Base-by-base conservation (phyloP, 2,888 invertebrate species). In the Seira sanloemensis region DNA sequence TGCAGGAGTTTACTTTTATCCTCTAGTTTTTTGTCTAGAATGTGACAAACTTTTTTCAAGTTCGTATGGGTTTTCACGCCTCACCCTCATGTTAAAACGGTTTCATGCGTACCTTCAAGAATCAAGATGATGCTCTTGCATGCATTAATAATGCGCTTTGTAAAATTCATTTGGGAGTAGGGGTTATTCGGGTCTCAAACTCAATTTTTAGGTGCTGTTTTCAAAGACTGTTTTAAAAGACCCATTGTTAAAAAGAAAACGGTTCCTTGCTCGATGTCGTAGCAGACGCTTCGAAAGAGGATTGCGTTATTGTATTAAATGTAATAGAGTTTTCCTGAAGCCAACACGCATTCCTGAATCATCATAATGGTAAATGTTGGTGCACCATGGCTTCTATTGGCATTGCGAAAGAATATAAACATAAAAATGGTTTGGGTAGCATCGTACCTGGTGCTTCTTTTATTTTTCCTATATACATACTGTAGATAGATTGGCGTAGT, bases 161-260 rank as follows among this genome's bases (percentile, higher is more conserved):
- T 76, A 25, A 69, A 77, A 77, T 46, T 76, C 76, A 76, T 67
- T 76, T 76, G 50, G 58, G 21, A 68, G 50, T 12, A 68, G 16
- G 58, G 69, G 19, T 77, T 54, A 66, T 68, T 69, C 23, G 62
- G 37, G 26, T 54, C 27, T 69, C 21, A 21, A 37, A 37, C 76
- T 68, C 54, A n/a, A n/a, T n/a, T n/a, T n/a, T n/a, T n/a, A n/a
- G 76, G 62, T 37, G 37, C 50, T 23, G 19, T 66, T 62, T 67
- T 25, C 25, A 16, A 68, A 68, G 67, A 37, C 4, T 54, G 25
- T 77, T 77, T 73, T 69, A 24, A 54, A 69, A 1, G 69, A 54
- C 54, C 69, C 54, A 68, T 77, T 76, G 66, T 68, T 18, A 27
- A 66, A 24, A 67, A 66, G 25, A 46, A 66, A 67, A 67, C 37